Conservation (phyloP, 1,140 invertebrate genomes). For the Anadara kagoshimensis region DNA sequence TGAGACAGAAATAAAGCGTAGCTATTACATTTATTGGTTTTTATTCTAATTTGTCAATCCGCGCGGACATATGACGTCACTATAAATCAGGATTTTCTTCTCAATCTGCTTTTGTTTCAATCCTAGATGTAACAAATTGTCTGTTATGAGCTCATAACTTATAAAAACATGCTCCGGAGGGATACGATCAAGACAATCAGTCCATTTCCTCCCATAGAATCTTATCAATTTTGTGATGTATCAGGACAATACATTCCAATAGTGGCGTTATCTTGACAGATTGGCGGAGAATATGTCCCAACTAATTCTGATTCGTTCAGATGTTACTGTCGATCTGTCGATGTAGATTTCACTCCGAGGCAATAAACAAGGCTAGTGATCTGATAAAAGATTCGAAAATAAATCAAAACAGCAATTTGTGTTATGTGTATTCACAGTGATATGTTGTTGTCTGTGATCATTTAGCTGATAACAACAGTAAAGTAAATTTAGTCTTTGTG, state of each 20-base stretch:
- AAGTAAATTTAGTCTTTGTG: background rate
- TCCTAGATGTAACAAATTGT: constrained; percentile 20
- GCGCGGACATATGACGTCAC: constrained; percentile 12
- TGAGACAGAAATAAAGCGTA: background rate
- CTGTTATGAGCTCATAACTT: constrained; percentile 16
- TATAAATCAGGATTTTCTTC: constrained; percentile 2
- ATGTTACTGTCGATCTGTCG: constrained; percentile 24
- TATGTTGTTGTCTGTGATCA: constrained; percentile 1
- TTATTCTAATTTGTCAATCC: constrained; percentile 19
- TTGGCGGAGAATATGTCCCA: constrained; percentile 34
- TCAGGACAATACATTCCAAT: constrained; percentile 30
- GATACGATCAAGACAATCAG: constrained; percentile 13
- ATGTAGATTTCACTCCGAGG: constrained; percentile 34
- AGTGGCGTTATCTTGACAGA: constrained; percentile 27
- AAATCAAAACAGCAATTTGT: constrained; percentile 31
- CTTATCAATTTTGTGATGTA: too few species aligned
- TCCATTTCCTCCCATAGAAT: background rate
- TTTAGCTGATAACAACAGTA: constrained; percentile 2
- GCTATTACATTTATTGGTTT: constrained; percentile 19
- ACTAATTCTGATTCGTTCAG: constrained; percentile 28
- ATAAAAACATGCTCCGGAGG: constrained; percentile 14
- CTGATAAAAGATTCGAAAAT: constrained; percentile 36
- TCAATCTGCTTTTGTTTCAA: constrained; percentile 16
- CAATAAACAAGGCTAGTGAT: constrained; percentile 31
- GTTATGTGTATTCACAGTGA: constrained; percentile 14